Evolutionary conservation across 2,888 invertebrate genomes (phyloP), one percentile per base, ranked within the genome.

Genomic region (Sphaeridia pumilis): DNA sequence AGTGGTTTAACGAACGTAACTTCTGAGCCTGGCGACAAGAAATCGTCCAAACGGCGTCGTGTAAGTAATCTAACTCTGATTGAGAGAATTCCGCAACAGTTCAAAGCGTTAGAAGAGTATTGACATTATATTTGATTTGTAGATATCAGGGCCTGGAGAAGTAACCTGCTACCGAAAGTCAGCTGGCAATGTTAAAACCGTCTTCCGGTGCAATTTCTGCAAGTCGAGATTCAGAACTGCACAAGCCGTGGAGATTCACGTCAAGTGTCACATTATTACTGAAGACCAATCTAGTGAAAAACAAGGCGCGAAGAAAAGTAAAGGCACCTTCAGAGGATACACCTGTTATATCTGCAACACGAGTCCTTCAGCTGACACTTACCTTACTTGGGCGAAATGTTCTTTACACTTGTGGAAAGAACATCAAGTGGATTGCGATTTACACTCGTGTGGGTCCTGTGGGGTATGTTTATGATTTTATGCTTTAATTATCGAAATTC

Each of bases 391-490:
- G 85, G 73, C 78, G 21, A 72, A 75, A 4, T 79, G 83, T 64
- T 77, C 80, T 5, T 70, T 76, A 58, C 85, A 85, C 69, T 70
- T 84, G 61, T 83, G 83, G 81, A 78, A 78, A 61, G 70, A 72
- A 2, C 84, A 84, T 69, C 72, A 76, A 61, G 70, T 81, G 10
- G 87, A 88, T 67, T 78, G 87, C 75, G 89, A 87, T 66, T 70
- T 89, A 42, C 82, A 81, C 46, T 77, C 80, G 2, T 89, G 88
- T 70, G 78, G 81, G 63, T 72, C 80, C 57, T 87, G 87, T 67
- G 77, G 57, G 56, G 63, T 60, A 46, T 17, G 26, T 25, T 12
- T 22, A 45, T 55, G 52, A 60, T 49, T 36, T 50, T 20, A 45
- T 42, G 34, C 44, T 25, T 24, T 31, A 47, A 25, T 27, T 21